phyloP scores from a whole-genome alignment of 2,797 vertebrate species.

The Silurus lanzhouensis region DNA sequence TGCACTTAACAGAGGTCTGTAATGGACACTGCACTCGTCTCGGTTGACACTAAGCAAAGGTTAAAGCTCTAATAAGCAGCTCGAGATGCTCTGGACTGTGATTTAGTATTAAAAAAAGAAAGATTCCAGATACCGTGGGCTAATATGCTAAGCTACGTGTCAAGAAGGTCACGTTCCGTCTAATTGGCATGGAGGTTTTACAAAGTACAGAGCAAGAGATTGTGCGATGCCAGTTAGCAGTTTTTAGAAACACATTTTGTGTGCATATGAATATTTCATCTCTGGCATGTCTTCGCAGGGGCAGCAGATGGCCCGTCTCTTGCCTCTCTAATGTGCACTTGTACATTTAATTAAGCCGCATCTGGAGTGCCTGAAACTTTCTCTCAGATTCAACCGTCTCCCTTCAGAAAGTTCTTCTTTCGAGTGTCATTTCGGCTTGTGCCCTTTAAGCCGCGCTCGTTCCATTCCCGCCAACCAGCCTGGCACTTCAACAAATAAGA shows the following conservation, averaged over 20 bases:
- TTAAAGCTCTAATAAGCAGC: slow-evolving; percentile 31
- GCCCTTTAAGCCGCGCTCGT: not conserved
- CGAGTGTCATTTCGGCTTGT: not conserved
- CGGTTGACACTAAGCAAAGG: not conserved
- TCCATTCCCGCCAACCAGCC: not conserved
- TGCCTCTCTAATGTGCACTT: slow-evolving; percentile 56
- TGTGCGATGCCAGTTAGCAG: not conserved
- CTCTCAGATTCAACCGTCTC: slow-evolving; percentile 24
- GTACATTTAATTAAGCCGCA: slow-evolving; percentile 55
- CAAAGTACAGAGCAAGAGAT: not conserved
- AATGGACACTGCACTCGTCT: slow-evolving; percentile 14
- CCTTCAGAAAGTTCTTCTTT: not conserved
- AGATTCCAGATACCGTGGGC: not conserved
- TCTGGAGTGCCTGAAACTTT: slow-evolving; percentile 48
- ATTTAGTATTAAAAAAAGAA: not conserved
- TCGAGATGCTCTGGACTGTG: slow-evolving; percentile 10
- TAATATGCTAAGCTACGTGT: not conserved
- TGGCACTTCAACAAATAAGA: slow-evolving; percentile 33
- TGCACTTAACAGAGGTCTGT: slow-evolving; percentile 19
- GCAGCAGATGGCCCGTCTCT: slow-evolving; percentile 57
- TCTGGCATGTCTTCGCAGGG: slow-evolving; percentile 53
- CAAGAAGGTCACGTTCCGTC: not conserved
- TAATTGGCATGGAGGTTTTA: slow-evolving; percentile 38
- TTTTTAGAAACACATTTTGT: slow-evolving; percentile 32
- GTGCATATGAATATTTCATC: slow-evolving; percentile 56